Conservation (phyloP, 35 echinoderm and acorn worm genomes). For the Acanthaster planci region DNA sequence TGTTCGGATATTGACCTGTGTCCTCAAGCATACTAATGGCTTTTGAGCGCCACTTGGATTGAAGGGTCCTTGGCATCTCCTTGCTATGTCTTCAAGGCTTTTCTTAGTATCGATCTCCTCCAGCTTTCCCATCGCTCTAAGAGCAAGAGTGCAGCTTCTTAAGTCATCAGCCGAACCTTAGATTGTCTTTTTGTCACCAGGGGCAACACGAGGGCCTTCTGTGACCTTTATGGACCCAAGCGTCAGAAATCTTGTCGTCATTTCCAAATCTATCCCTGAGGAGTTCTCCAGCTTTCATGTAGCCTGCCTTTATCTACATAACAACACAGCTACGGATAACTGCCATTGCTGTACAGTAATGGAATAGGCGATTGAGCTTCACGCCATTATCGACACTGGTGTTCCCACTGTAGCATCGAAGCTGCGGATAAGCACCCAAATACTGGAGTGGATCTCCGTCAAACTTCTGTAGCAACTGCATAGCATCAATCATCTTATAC, state of each 20-base stretch:
- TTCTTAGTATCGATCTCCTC: too few relatives aligned
- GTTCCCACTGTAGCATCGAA: too few relatives aligned
- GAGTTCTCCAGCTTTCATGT: slow-evolving; percentile 37
- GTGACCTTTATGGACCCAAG: slow-evolving; percentile 44
- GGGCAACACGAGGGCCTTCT: slow-evolving; percentile 29
- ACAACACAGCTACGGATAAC: slow-evolving; percentile 39
- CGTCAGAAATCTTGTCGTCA: slow-evolving; percentile 28
- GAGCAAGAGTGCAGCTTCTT: too few relatives aligned
- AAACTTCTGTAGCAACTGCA: too few relatives aligned
- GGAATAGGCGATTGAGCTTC: slow-evolving; percentile 44
- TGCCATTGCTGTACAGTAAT: slow-evolving; percentile 48
- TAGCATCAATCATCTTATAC: too few relatives aligned
- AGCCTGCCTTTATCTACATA: slow-evolving; percentile 5
- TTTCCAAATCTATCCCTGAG: slow-evolving; percentile 52
- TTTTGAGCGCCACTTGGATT: slow-evolving; percentile 26
- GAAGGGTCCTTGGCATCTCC: slow-evolving; percentile 14
- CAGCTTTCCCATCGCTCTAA: too few relatives aligned
- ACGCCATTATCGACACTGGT: slow-evolving; percentile 4
- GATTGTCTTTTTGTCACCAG: slow-evolving; percentile 28
- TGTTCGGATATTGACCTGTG: neutral
- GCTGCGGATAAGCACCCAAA: too few relatives aligned
- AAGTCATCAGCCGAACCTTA: slow-evolving; percentile 54
- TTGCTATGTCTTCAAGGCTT: slow-evolving; percentile 12
- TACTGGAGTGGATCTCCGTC: too few relatives aligned
- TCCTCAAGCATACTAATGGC: neutral